These are phyloP conservation scores for Gnathonemus longibarbis DNA, from an alignment of 2,113 vertebrate species.

Conservation along the genomic window DNA sequence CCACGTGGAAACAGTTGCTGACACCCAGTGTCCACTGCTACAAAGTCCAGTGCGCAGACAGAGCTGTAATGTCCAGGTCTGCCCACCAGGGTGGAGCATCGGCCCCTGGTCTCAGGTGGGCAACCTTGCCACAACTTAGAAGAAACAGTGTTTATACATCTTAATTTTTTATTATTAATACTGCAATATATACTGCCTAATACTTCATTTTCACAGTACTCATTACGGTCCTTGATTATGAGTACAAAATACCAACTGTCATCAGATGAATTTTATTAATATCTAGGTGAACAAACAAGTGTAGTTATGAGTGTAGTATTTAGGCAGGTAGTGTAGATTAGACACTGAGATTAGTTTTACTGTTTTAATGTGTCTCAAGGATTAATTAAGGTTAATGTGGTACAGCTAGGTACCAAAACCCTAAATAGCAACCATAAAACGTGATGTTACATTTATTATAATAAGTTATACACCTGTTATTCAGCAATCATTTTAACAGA, in stretches of 20 bases:
- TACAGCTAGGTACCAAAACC: neutral
- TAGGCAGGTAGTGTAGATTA: neutral
- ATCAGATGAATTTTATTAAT: neutral
- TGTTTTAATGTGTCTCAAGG: neutral
- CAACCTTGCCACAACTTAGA: neutral
- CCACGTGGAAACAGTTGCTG: slow-evolving; percentile 40
- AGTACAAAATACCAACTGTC: neutral
- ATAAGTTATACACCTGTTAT: neutral
- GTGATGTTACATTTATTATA: neutral
- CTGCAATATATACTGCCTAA: neutral
- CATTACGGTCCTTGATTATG: neutral
- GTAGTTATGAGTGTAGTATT: neutral
- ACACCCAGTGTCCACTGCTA: slow-evolving; percentile 55
- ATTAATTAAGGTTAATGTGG: neutral
- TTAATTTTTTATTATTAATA: neutral
- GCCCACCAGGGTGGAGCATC: slow-evolving; percentile 67
- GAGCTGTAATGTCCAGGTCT: slow-evolving; percentile 62
- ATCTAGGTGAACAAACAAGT: neutral
- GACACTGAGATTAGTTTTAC: neutral
- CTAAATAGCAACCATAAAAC: neutral
- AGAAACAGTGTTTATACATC: neutral
- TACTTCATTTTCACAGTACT: neutral
- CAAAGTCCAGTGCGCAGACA: slow-evolving; percentile 48
- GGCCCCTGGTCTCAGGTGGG: slow-evolving; percentile 78
- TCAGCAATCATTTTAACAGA: neutral